These are phyloP conservation scores for Zosterops lateralis DNA, from an alignment of 2,113 vertebrate genomes.

Conservation along the genomic window DNA sequence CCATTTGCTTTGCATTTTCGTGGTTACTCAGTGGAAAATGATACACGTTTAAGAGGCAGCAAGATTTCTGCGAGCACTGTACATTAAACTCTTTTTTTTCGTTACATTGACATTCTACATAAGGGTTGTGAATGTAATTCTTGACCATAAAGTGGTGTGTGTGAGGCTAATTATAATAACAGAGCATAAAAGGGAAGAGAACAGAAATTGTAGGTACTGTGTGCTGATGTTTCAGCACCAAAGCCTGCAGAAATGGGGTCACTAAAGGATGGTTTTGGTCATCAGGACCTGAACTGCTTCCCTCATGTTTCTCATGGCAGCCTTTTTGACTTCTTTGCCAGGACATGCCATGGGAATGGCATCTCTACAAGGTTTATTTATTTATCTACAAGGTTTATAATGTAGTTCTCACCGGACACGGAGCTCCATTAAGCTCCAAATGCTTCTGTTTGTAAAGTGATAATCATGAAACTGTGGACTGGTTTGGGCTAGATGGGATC, in stretches of 20 bases:
- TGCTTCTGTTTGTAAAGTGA: not conserved
- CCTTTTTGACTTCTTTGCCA: not conserved
- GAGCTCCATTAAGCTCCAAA: not conserved
- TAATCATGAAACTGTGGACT: rapidly evolving
- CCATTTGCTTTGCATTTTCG: not conserved
- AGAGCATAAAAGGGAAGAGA: not conserved
- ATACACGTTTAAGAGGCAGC: not conserved
- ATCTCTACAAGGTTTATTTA: not conserved
- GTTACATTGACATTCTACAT: not conserved
- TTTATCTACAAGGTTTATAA: not conserved
- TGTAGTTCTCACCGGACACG: rapidly evolving
- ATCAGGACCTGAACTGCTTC: not conserved
- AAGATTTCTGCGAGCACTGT: not conserved
- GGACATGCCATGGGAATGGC: not conserved
- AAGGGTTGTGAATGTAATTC: not conserved
- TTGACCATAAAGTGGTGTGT: not conserved
- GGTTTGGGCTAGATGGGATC: not conserved
- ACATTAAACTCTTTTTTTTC: not conserved
- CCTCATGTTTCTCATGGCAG: not conserved
- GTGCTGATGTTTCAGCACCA: not conserved
- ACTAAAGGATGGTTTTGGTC: not conserved
- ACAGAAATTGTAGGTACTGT: rapidly evolving
- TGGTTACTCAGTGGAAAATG: not conserved
- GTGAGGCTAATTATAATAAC: not conserved
- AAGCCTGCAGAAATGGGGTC: not conserved